Conservation (phyloP, 2,113 vertebrate species). For the Connochaetes taurinus region DNA sequence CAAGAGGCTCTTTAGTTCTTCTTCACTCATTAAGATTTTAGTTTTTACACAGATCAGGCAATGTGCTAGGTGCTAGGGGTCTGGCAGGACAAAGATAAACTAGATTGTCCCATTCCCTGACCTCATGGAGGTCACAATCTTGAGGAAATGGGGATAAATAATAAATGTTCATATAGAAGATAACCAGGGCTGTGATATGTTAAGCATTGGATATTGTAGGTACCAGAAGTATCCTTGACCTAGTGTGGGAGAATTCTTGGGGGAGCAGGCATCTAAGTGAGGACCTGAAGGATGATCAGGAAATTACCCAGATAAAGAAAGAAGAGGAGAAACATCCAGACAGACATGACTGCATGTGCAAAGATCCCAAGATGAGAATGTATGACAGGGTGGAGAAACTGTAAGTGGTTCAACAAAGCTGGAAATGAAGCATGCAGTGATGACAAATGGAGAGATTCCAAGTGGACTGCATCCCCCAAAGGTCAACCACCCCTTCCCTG, state of each 20-base stretch:
- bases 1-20: not conserved
- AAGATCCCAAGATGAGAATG: not conserved
- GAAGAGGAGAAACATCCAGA: not conserved
- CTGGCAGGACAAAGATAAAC: not conserved
- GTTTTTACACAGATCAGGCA: not conserved
- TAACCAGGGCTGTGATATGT: not conserved
- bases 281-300: not conserved
- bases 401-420: not conserved
- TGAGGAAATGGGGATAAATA: not conserved
- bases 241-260: not conserved
- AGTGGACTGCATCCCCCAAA: not conserved
- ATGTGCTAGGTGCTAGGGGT: not conserved
- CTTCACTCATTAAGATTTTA: not conserved
- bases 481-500: not conserved
- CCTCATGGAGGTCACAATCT: not conserved
- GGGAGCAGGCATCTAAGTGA: not conserved
- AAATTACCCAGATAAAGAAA: not conserved
- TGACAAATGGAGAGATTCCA: not conserved
- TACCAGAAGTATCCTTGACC: not conserved
- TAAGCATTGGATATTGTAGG: not conserved
- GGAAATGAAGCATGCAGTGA: not conserved
- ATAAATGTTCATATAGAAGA: not conserved
- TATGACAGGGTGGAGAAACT: not conserved
- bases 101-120: not conserved
- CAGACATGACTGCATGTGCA: not conserved